Evolutionary conservation across 1,140 invertebrate genomes (phyloP), one percentile per base, ranked within the genome.

Genomic region (Andricus grossulariae): DNA sequence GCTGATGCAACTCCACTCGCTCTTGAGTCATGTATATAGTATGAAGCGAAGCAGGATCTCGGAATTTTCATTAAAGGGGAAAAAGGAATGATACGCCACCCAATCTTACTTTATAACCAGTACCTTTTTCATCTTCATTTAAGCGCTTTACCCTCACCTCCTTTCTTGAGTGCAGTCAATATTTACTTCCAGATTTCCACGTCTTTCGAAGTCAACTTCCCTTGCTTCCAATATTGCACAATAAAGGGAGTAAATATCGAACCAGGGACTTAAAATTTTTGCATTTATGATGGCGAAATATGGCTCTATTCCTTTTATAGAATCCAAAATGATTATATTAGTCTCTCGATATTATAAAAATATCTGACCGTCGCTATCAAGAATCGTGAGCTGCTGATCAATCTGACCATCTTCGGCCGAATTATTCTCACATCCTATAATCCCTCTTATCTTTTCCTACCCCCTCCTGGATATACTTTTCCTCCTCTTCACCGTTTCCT

Each of bases 101-200:
- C 25, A 66, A 66, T 66, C 15, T 66, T 16, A 66, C 60, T 66
- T 45, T 66, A 39, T 66, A 39, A 39, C 60, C 7, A 8, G 60
- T 66, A 25, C 60, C 15, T 66, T 66, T 66, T 66, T 39, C 60
- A 66, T 66, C 60, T 66, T 45, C 32, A 39, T 66, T 66, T 66
- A 66, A 66, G 25, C 25, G 25, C 60, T 45, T 66, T 39, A 8
- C 25, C 25, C n/a, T 32, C 32, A 15, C 39, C 10, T 21, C n/a
- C 39, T 66, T 39, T 39, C 25, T 66, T n/a, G 21, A 25, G 5
- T 66, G 60, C 25, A 66, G 32, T n/a, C 45, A 39, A 66, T 66
- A 66, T 66, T 66, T 66, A 66, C 60, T 39, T 39, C 32, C 5
- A 66, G 60, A 66, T 66, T 66, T 39, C 57, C n/a, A 45, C 16